Evolutionary conservation across 2,888 invertebrate species (phyloP).

Genomic region (Drosophila nigricruria): DNA sequence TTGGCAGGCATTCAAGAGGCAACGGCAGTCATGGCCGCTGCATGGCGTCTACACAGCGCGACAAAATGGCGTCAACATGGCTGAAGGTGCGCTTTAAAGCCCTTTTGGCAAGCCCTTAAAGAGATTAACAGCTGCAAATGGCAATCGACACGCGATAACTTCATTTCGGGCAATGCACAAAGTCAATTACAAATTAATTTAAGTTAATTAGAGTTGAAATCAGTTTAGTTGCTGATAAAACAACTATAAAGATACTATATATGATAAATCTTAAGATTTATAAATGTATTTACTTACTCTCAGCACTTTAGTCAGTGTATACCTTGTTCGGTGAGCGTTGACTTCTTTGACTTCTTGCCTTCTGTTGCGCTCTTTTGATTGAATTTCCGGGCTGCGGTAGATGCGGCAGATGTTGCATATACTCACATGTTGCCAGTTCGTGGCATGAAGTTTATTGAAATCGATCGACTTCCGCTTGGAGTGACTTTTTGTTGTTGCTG

Average conservation of each 20-base stretch:
- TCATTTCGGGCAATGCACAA: not conserved
- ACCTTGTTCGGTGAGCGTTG: not conserved
- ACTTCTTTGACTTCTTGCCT: constrained; percentile 11
- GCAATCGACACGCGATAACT: constrained; percentile 23
- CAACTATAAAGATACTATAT: not conserved
- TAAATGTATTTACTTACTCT: not conserved
- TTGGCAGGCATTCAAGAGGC: constrained; percentile 70
- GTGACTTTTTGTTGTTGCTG: not conserved
- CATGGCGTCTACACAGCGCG: constrained; percentile 70
- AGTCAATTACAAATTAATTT: not conserved
- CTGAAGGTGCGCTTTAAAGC: constrained; percentile 49
- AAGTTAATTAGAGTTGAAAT: not conserved
- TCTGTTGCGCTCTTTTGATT: constrained; percentile 51
- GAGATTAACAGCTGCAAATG: constrained; percentile 31
- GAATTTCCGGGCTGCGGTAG: constrained; percentile 59
- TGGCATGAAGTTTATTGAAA: constrained; percentile 70
- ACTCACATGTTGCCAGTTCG: constrained; percentile 55
- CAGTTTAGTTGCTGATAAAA: not conserved
- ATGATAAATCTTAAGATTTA: not conserved
- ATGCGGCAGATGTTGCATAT: constrained; percentile 39
- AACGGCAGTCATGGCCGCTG: constrained; percentile 49
- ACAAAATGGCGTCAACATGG: constrained; percentile 58
- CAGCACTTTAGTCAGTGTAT: not conserved
- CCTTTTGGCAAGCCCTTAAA: constrained; percentile 21
- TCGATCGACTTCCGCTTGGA: constrained; percentile 56